phyloP scores from a whole-genome alignment of 2,113 vertebrate genomes.

The Carassius gibelio region DNA sequence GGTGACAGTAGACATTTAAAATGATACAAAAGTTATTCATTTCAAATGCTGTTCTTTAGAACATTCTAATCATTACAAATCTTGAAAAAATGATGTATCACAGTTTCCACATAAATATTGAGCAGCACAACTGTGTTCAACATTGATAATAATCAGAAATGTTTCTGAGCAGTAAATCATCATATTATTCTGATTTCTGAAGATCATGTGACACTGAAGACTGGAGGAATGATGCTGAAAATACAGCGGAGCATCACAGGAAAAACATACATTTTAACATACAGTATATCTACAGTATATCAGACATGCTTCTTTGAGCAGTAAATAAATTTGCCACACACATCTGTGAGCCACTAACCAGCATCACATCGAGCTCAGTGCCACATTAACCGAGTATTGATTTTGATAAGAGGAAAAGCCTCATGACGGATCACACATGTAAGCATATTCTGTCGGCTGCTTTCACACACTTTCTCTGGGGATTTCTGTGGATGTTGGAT shows the following conservation, averaged over 20 bases:
- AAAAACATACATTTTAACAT: neutral
- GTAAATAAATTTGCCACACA: neutral
- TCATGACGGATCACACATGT: neutral
- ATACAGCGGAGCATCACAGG: neutral
- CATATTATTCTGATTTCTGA: neutral
- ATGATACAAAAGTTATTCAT: neutral
- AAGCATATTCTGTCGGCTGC: neutral
- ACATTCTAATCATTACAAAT: neutral
- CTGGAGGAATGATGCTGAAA: neutral
- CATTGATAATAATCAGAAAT: neutral
- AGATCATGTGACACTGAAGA: neutral
- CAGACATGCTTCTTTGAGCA: neutral
- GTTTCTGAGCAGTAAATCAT: neutral
- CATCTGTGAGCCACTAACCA: neutral
- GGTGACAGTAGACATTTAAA: neutral
- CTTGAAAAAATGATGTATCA: neutral
- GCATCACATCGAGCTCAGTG: neutral
- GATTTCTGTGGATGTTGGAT: neutral
- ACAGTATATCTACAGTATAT: neutral
- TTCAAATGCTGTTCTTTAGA: neutral
- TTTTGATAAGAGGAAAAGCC: conserved; percentile 15
- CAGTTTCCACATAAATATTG: neutral
- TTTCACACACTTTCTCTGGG: conserved; percentile 6
- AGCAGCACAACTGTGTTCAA: neutral
- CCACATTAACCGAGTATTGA: neutral